Evolutionary conservation across 2,888 invertebrate species (phyloP).

Genomic region (Erebia epiphron): DNA sequence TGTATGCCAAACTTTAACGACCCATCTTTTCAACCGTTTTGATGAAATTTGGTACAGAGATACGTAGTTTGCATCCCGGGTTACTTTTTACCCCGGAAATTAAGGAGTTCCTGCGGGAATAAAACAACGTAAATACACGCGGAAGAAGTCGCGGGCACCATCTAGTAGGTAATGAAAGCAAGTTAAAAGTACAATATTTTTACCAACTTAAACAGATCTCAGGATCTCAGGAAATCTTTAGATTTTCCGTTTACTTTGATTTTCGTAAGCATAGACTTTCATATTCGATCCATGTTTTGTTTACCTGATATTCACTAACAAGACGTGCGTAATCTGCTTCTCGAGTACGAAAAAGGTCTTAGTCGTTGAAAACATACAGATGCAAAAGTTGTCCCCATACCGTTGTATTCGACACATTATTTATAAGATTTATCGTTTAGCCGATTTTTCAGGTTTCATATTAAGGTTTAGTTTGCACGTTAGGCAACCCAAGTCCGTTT

Average conservation of each 20-base stretch:
- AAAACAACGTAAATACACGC: too few species aligned
- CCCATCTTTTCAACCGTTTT: too few species aligned
- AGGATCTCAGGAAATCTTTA: background rate
- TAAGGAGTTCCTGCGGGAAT: too few species aligned
- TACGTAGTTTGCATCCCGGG: too few species aligned
- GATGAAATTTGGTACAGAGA: too few species aligned
- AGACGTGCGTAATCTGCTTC: conserved; percentile 41
- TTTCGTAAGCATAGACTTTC: conserved; percentile 8
- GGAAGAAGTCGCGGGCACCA: too few species aligned
- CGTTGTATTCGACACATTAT: background rate
- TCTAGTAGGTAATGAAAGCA: background rate
- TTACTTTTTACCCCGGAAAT: too few species aligned
- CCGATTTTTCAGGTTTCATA: too few species aligned
- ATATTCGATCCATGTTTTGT: conserved; percentile 39
- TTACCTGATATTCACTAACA: conserved; percentile 40
- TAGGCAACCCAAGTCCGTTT: too few species aligned
- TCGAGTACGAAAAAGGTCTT: conserved; percentile 31
- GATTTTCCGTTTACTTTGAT: background rate
- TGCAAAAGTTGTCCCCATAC: background rate
- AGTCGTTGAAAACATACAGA: conserved; percentile 29
- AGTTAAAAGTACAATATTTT: background rate
- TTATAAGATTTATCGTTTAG: background rate
- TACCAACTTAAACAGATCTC: too few species aligned
- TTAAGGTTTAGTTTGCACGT: too few species aligned
- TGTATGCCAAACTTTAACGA: too few species aligned